Conservation (phyloP, 2,113 vertebrate genomes). For the Gallinago paraguaiae region DNA sequence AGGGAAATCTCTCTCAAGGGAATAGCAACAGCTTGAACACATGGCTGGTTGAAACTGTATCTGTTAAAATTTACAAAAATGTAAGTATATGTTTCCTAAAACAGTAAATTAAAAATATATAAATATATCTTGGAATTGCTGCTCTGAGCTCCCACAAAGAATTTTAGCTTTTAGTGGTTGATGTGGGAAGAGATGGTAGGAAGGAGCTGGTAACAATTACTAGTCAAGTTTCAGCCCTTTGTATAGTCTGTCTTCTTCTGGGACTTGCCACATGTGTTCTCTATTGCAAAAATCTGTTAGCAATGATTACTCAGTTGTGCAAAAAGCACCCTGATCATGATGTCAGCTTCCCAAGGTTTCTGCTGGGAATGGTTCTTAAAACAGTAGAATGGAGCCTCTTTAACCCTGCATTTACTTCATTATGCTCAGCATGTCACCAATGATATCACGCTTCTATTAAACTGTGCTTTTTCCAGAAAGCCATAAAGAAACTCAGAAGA, state of each 20-base stretch:
- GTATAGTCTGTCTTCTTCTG: neutral
- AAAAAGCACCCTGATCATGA: neutral
- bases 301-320: neutral
- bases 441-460: neutral
- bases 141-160: neutral
- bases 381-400: neutral
- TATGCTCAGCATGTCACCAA: neutral
- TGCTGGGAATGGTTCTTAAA: neutral
- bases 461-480: neutral
- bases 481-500: neutral
- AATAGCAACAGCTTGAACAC: neutral
- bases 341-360: conserved; percentile 19
- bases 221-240: neutral
- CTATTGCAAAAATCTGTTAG: neutral
- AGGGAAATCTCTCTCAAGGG: neutral
- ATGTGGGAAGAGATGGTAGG: neutral
- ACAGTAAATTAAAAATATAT: neutral
- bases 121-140: neutral
- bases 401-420: neutral
- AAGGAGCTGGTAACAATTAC: neutral
- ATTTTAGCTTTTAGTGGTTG: neutral
- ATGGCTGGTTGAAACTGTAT: neutral
- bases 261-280: neutral
- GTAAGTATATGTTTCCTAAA: neutral
- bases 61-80: neutral